These are phyloP conservation scores for Bos taurus DNA, from an alignment of 2,113 vertebrate species.

Conservation along the genomic window DNA sequence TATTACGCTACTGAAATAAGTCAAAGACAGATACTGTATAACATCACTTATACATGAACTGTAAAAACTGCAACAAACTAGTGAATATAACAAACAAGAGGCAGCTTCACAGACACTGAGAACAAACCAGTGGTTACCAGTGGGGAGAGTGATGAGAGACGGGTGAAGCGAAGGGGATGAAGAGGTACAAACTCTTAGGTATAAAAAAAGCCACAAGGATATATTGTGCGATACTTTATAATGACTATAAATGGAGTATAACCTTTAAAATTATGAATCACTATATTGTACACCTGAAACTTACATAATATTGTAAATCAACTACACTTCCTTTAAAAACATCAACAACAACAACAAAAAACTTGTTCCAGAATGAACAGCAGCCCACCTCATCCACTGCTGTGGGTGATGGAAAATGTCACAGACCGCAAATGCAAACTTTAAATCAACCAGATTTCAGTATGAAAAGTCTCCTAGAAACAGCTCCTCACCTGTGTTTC, in stretches of 20 bases:
- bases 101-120: background rate
- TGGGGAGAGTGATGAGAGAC: background rate
- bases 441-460: background rate
- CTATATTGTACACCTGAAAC: background rate
- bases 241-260: background rate
- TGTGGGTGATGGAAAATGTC: background rate
- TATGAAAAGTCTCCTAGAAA: background rate
- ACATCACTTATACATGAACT: background rate
- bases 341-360: background rate
- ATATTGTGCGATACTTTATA: background rate
- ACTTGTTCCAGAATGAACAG: background rate
- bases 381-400: fast-evolving
- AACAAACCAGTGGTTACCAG: background rate
- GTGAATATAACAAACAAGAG: background rate
- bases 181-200: background rate
- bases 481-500: background rate
- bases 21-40: background rate
- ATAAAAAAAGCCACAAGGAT: background rate
- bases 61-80: background rate
- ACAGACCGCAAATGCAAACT: background rate
- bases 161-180: background rate
- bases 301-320: background rate
- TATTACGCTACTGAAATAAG: background rate
- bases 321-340: background rate
- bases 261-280: background rate